phyloP scores from a whole-genome alignment of 2,113 vertebrate species.

The Rhipidura dahli region DNA sequence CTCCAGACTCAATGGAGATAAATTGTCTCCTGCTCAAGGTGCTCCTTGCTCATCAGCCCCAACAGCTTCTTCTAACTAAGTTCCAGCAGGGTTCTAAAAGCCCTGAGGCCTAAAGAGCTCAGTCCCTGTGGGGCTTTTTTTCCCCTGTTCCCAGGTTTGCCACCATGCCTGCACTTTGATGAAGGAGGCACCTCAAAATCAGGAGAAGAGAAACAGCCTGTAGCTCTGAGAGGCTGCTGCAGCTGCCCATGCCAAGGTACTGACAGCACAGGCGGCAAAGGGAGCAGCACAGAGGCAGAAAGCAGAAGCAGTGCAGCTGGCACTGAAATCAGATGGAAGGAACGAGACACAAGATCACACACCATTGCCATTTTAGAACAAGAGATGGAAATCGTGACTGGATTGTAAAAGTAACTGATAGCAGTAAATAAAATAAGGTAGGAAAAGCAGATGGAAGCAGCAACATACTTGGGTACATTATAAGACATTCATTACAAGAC shows the following conservation, averaged over 20 bases:
- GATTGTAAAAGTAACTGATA: not conserved
- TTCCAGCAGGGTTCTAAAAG: not conserved
- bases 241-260: not conserved
- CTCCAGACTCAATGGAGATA: not conserved
- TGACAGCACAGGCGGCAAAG: not conserved
- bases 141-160: not conserved
- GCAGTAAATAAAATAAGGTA: not conserved
- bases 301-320: not conserved
- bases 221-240: not conserved
- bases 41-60: not conserved
- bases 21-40: not conserved
- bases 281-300: not conserved
- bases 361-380: not conserved
- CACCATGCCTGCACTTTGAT: accelerated
- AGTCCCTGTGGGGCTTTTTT: not conserved
- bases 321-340: not conserved
- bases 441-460: constrained; percentile 23
- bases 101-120: not conserved
- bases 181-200: not conserved
- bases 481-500: constrained; percentile 30
- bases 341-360: not conserved
- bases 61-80: not conserved
- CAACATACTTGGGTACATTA: not conserved
- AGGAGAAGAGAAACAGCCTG: not conserved
- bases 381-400: not conserved